phyloP scores from a whole-genome alignment of 2,888 invertebrate species.

The Schrankia costaestrigalis region DNA sequence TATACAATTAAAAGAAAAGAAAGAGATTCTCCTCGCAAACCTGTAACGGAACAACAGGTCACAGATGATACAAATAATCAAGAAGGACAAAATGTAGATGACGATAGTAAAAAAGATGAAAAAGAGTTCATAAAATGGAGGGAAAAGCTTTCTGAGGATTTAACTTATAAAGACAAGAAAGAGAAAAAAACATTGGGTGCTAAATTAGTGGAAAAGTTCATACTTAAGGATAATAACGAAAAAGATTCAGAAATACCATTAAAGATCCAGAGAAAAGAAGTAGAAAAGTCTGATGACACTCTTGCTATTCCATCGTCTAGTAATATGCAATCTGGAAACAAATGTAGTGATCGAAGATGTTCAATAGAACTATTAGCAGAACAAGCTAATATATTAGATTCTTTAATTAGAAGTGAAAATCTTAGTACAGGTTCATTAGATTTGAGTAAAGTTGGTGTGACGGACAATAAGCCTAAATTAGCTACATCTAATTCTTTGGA shows the following conservation, averaged over 20 bases:
- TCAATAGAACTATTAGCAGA: constrained; percentile 81
- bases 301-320: constrained; percentile 17
- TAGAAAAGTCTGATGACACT: constrained; percentile 15
- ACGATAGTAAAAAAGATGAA: constrained; percentile 16
- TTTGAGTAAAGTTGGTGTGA: constrained; percentile 67
- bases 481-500: background rate
- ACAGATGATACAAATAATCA: constrained; percentile 22
- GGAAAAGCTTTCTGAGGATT: constrained; percentile 82
- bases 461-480: constrained; percentile 30
- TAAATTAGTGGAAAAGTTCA: constrained; percentile 87
- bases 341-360: constrained; percentile 71
- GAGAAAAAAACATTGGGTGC: constrained; percentile 87
- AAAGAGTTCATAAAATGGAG: constrained; percentile 73
- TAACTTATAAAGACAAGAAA: constrained; percentile 70
- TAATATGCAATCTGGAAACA: constrained; percentile 28
- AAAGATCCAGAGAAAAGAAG: constrained; percentile 16
- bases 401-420: constrained; percentile 77
- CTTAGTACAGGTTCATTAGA: constrained; percentile 69
- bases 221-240: constrained; percentile 81
- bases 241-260: constrained; percentile 31
- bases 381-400: constrained; percentile 77
- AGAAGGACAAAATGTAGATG: constrained; percentile 12
- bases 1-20: constrained; percentile 82
- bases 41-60: constrained; percentile 34
- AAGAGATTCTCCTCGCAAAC: constrained; percentile 70